Evolutionary conservation across 2,113 vertebrate genomes (phyloP), one percentile per base, ranked within the genome.

Genomic region (Callospermophilus lateralis): DNA sequence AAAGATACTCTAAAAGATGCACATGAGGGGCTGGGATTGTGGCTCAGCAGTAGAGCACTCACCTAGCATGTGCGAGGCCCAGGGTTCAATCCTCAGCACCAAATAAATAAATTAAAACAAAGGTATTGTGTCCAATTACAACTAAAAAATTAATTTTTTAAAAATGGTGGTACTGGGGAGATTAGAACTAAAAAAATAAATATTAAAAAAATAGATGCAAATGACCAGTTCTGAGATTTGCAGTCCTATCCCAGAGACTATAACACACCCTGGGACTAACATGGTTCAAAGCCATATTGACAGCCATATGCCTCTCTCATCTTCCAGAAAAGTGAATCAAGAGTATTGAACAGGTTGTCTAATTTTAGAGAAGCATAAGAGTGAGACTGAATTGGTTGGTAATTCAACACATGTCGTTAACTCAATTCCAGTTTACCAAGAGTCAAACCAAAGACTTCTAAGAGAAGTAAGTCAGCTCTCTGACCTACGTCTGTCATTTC

Each of bases 341-440:
- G 83, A 86, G 6, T 30, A 63, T n/a, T 58, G 39, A 61, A 22
- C 3, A 1, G 32, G 26, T 79, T 89, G 30, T n/a, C 37, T 53
- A 61, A 63, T 76, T 96, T 79, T 63, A 78, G 51, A 83, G 63
- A 53, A 90, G 63, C 89, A 42, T 48, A 70, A 76, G 68, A 74
- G 32, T 45, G 77, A 48, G 26, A 63, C 19, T 19, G 39, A 84
- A 37, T 55, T 72, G 63, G 51, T 70, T 53, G 74, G 20, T 84
- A 83, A 42, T 39, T 96, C 61, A 65, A 61, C 72, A 88, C 80
- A 77, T 55, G 26, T n/a, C 17, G 10, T 83, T 63, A 74, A 55
- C 37, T 87, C 0, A 6, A 10, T 85, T 93, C 45, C 53, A 85
- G 77, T 73, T 90, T 70, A 88, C 39, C 16, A 61, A 12, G 6